These are phyloP conservation scores for Asteroscopus sphinx DNA, from an alignment of 2,888 invertebrate species.

Conservation along the genomic window DNA sequence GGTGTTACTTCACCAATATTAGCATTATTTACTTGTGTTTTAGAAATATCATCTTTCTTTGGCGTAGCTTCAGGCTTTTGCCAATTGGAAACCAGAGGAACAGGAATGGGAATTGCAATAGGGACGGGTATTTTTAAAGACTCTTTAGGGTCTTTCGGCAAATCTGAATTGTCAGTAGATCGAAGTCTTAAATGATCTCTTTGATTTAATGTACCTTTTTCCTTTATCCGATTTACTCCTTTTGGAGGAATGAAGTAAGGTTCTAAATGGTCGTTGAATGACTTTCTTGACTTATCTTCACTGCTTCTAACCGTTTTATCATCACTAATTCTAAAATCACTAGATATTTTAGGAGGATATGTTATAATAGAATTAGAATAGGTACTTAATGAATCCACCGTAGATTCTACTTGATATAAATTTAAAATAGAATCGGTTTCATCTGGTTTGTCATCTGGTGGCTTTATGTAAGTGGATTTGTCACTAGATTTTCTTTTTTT, in stretches of 20 bases:
- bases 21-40: not conserved
- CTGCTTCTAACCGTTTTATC: constrained; percentile 50
- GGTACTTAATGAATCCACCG: constrained; percentile 45
- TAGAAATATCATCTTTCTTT: not conserved
- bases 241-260: constrained; percentile 67
- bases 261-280: constrained; percentile 54
- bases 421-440: constrained; percentile 55
- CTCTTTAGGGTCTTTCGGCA: not conserved
- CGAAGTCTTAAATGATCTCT: constrained; percentile 12
- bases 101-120: constrained; percentile 18
- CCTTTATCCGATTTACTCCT: constrained; percentile 48
- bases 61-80: not conserved
- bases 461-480: constrained; percentile 27
- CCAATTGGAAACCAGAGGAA: not conserved
- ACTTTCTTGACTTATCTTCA: constrained; percentile 50
- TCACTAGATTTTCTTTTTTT: constrained; percentile 50
- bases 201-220: constrained; percentile 10
- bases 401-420: constrained; percentile 51
- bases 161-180: constrained; percentile 13
- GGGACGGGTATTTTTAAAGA: constrained; percentile 21
- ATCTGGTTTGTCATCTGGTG: constrained; percentile 13
- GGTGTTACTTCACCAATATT: not conserved
- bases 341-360: constrained; percentile 69
- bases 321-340: constrained; percentile 45
- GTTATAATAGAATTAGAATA: constrained; percentile 73